These are phyloP conservation scores for Xiphophorus couchianus DNA, from an alignment of 2,113 vertebrate genomes.

Conservation along the genomic window DNA sequence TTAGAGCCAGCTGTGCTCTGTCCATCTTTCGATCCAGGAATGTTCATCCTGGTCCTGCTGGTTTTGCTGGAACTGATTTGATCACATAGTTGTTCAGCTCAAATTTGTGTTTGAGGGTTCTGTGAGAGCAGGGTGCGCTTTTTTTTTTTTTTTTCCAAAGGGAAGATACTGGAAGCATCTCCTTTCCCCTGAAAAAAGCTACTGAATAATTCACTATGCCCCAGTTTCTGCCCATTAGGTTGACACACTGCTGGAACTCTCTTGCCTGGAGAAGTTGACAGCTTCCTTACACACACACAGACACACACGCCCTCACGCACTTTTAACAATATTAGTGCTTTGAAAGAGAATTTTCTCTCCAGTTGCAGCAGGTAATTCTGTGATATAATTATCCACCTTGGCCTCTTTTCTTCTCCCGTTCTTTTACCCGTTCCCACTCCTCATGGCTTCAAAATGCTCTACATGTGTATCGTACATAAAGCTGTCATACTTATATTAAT, in stretches of 20 bases:
- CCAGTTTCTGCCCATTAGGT: slow-evolving; percentile 79
- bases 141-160: slow-evolving; percentile 54
- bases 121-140: slow-evolving; percentile 47
- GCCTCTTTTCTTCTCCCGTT: not conserved
- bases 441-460: not conserved
- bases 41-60: slow-evolving; percentile 46
- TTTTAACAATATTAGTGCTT: slow-evolving; percentile 25
- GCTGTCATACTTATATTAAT: too few relatives aligned
- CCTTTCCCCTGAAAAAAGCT: slow-evolving; percentile 74
- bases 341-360: slow-evolving; percentile 33
- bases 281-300: slow-evolving; percentile 56
- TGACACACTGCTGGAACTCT: slow-evolving; percentile 74
- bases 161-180: slow-evolving; percentile 71
- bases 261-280: slow-evolving; percentile 72
- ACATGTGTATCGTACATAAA: not conserved
- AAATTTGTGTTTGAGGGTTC: slow-evolving; percentile 36
- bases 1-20: slow-evolving; percentile 1
- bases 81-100: slow-evolving; percentile 31
- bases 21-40: slow-evolving; percentile 43
- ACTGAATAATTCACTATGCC: slow-evolving; percentile 77
- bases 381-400: slow-evolving; percentile 12
- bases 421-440: not conserved
- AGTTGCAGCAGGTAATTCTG: slow-evolving; percentile 27
- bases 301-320: not conserved
- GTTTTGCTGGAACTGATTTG: slow-evolving; percentile 34